Conservation (phyloP, 2,797 vertebrate genomes). For the Alcedo quadribrachys region DNA sequence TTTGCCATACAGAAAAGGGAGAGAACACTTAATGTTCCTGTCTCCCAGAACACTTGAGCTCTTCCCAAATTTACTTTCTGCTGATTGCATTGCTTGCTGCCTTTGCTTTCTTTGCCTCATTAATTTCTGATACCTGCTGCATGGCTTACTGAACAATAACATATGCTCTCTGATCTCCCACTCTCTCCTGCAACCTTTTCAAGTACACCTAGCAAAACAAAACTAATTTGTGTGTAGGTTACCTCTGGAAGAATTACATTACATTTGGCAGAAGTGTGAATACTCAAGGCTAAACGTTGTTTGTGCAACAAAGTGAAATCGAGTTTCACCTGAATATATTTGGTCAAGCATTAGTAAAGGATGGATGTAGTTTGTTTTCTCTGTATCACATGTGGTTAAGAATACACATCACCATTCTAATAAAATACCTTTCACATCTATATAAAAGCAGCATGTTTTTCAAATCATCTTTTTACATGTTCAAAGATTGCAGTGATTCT, state of each 20-base stretch:
- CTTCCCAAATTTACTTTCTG: not conserved
- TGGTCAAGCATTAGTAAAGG: not conserved
- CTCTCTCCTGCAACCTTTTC: constrained; percentile 2
- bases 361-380: not conserved
- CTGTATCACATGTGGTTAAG: not conserved
- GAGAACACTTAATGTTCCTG: not conserved
- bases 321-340: not conserved
- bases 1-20: not conserved
- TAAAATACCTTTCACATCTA: not conserved
- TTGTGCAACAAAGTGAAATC: not conserved
- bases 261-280: not conserved
- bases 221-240: constrained; percentile 12
- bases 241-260: not conserved
- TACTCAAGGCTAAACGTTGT: not conserved
- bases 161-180: constrained; percentile 24
- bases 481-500: not conserved
- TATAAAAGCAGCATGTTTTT: not conserved
- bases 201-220: not conserved
- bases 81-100: not conserved
- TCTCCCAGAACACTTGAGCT: not conserved
- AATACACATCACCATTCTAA: not conserved
- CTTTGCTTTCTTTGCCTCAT: constrained; percentile 32
- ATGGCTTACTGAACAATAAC: constrained; percentile 34
- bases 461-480: not conserved
- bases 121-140: constrained; percentile 34